phyloP scores from a whole-genome alignment of 2,797 vertebrate species.

The Nyctibius grandis region DNA sequence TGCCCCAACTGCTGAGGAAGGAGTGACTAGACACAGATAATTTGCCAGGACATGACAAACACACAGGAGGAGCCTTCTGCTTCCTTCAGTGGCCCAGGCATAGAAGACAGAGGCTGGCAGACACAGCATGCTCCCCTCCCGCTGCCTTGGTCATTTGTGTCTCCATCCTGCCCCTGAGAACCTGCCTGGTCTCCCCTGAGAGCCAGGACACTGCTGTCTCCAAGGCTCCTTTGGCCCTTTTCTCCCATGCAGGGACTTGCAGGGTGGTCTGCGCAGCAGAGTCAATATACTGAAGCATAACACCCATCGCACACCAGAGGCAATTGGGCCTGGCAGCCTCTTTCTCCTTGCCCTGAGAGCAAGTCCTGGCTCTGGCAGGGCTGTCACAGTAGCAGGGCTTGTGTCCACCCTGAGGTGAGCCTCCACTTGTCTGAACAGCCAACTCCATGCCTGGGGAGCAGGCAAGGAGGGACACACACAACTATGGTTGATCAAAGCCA shows the following conservation, averaged over 20 bases:
- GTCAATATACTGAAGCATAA: neutral
- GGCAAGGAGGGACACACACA: neutral
- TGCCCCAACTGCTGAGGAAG: neutral
- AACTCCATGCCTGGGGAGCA: neutral
- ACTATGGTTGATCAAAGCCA: conserved; percentile 8
- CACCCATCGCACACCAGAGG: neutral
- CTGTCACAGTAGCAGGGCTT: neutral
- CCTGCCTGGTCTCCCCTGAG: neutral
- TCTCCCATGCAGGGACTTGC: neutral
- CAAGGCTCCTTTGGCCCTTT: neutral
- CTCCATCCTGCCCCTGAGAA: neutral
- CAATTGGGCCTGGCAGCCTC: neutral
- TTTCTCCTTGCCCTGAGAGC: neutral
- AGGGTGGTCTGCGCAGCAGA: neutral
- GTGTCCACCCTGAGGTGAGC: neutral
- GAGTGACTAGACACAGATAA: neutral
- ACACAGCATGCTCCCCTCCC: neutral
- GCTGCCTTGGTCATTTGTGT: neutral
- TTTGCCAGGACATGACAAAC: neutral
- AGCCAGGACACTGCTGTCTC: neutral
- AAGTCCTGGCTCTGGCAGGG: neutral
- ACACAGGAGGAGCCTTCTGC: neutral
- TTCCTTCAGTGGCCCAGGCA: neutral
- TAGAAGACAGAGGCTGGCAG: neutral
- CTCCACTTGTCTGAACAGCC: neutral